Percentiles rank a stretch among this genome's conserved stretches.
Evolutionary conservation across 2,797 vertebrate species (phyloP).

Genomic region (Oceanodroma leucorhoa): DNA sequence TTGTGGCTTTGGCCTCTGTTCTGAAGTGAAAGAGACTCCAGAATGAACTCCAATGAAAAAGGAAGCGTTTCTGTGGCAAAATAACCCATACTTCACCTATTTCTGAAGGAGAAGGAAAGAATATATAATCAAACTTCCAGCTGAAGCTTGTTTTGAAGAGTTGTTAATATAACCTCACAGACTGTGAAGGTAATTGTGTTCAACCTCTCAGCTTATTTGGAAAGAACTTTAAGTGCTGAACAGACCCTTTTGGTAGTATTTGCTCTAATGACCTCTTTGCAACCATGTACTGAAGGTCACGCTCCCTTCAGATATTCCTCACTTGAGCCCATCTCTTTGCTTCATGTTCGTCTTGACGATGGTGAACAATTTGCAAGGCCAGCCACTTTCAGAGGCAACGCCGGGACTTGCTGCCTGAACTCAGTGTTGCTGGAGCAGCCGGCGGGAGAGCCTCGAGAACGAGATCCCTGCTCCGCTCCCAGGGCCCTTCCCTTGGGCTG

Average conservation of each 20-base stretch:
- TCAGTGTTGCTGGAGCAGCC: rapidly evolving
- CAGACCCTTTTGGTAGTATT: background rate
- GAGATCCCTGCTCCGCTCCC: background rate
- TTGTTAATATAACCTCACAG: background rate
- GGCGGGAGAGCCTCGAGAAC: background rate
- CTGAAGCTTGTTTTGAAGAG: background rate
- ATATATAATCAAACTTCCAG: background rate
- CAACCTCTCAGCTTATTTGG: background rate
- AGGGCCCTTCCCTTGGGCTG: background rate
- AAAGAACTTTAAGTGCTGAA: background rate
- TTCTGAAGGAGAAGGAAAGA: background rate
- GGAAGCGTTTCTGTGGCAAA: background rate
- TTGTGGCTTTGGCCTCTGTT: background rate
- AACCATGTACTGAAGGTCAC: background rate
- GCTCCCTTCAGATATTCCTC: background rate
- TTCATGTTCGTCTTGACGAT: background rate
- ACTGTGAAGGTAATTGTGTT: background rate
- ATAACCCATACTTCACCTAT: background rate
- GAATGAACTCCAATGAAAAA: background rate
- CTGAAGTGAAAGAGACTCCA: background rate
- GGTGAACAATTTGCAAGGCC: background rate
- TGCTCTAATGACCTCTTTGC: background rate
- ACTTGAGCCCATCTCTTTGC: background rate
- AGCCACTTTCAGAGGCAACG: background rate
- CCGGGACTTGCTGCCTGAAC: background rate